Evolutionary conservation across 2,888 invertebrate species (phyloP), one percentile per base, ranked within the genome.

Genomic region (Tenthredo distinguenda): DNA sequence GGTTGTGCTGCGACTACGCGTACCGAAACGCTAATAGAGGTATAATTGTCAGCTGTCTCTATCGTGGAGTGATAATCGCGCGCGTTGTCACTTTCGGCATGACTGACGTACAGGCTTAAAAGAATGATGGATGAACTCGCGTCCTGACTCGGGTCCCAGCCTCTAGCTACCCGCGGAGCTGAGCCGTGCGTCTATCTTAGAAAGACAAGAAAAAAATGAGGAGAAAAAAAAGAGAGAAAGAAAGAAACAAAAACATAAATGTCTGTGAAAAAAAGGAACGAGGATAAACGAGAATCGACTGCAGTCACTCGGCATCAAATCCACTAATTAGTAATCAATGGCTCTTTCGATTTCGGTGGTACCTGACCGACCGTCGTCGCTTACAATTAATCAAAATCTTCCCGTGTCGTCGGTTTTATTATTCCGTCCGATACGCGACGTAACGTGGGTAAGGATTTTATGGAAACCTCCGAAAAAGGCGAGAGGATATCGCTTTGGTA

Each of bases 61-160:
- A 77, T 77, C 77, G 50, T 77, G 10, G 31, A 50, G 79, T 58
- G 37, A 37, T 58, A 50, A 81, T 81, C 83, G 68, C 68, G 83
- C 31, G 31, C 68, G 83, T 81, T 81, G 81, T 83, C 83, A 83
- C 65, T 83, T 83, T 83, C 68, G 47, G 65, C 47, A 68, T 83
- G 83, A 83, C 15, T 71, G 83, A 68, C 83, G 83, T 71, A 74
- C 83, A 10, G 62, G 81, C 62, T 81, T 81, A 47, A 65, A 71
- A 62, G 71, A 83, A 83, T 83, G 83, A 83, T 83, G 83, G 68
- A 83, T 83, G 83, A 83, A 83, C 68, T 15, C 71, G 18, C 31
- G 83, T 68, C 34, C 31, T 34, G 79, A 37, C 71, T 18, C 1
- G n/a, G 15, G 37, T 71, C 71, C 37, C 18, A 71, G 71, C 71